Evolutionary conservation across 2,888 invertebrate genomes (phyloP).

Genomic region (Drosophila neonasuta): DNA sequence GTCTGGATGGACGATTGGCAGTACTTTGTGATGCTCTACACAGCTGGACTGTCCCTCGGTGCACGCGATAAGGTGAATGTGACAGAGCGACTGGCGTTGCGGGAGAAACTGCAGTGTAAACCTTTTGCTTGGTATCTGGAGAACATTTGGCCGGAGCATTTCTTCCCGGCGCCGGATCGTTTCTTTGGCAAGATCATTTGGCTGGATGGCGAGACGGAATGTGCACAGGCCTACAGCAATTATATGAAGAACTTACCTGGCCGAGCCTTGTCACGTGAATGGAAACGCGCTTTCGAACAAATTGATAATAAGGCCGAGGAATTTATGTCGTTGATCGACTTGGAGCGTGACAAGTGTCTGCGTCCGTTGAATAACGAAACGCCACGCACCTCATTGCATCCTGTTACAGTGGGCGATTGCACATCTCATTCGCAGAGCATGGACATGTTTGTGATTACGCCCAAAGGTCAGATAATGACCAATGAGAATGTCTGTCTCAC

Average conservation of each 20-base stretch:
- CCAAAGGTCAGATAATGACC: slow-evolving; percentile 89
- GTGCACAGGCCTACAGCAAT: slow-evolving; percentile 72
- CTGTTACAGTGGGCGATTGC: slow-evolving; percentile 79
- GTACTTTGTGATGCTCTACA: slow-evolving; percentile 94
- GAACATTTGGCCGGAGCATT: slow-evolving; percentile 97
- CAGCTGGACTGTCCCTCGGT: slow-evolving; percentile 84
- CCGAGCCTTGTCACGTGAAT: slow-evolving; percentile 69
- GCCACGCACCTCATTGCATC: slow-evolving; percentile 65
- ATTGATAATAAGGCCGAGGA: slow-evolving; percentile 69
- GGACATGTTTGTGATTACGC: slow-evolving; percentile 88
- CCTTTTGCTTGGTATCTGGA: slow-evolving; percentile 96
- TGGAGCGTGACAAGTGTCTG: slow-evolving; percentile 79
- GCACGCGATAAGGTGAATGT: slow-evolving; percentile 82
- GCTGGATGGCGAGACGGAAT: slow-evolving; percentile 77
- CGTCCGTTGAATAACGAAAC: slow-evolving; percentile 70
- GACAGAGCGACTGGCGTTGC: slow-evolving; percentile 86
- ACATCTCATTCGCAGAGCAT: slow-evolving; percentile 75
- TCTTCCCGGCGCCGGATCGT: slow-evolving; percentile 92
- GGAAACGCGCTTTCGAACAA: slow-evolving; percentile 75
- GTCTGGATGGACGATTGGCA: slow-evolving; percentile 99
- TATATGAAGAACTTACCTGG: slow-evolving; percentile 78
- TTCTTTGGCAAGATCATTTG: slow-evolving; percentile 93
- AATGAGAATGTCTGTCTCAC: slow-evolving; percentile 94
- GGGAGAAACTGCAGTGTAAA: slow-evolving; percentile 90
- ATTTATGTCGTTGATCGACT: slow-evolving; percentile 71